Conservation (phyloP, 2,797 vertebrate genomes). For the Sebastes glaucus region DNA sequence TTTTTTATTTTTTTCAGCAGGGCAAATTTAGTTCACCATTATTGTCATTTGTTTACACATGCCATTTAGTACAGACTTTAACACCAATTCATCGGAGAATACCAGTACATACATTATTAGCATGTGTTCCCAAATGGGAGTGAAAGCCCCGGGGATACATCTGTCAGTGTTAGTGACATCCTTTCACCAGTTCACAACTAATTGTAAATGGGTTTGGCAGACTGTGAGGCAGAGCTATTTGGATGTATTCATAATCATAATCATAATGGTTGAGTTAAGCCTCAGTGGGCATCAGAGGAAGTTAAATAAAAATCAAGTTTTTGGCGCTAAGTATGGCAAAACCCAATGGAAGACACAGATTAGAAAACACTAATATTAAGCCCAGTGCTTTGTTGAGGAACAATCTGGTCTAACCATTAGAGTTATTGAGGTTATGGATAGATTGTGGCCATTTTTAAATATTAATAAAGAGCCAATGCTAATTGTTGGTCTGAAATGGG, state of each 20-base stretch:
- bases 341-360: neutral
- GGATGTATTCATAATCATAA: neutral
- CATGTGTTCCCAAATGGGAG: neutral
- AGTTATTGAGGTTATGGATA: neutral
- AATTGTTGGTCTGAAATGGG: neutral
- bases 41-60: slow-evolving; percentile 31
- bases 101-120: neutral
- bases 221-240: slow-evolving; percentile 2
- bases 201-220: neutral
- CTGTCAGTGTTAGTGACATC: neutral
- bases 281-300: neutral
- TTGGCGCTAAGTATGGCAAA: neutral
- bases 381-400: neutral
- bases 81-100: neutral
- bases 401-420: neutral
- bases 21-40: slow-evolving; percentile 42
- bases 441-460: neutral
- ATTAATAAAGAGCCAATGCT: neutral
- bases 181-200: neutral
- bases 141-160: neutral
- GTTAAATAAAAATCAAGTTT: neutral
- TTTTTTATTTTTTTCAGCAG: slow-evolving; percentile 11
- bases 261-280: neutral
- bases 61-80: neutral
- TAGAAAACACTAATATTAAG: neutral